Conservation (phyloP, 23 tunicate genomes). For the Corella eumyota region DNA sequence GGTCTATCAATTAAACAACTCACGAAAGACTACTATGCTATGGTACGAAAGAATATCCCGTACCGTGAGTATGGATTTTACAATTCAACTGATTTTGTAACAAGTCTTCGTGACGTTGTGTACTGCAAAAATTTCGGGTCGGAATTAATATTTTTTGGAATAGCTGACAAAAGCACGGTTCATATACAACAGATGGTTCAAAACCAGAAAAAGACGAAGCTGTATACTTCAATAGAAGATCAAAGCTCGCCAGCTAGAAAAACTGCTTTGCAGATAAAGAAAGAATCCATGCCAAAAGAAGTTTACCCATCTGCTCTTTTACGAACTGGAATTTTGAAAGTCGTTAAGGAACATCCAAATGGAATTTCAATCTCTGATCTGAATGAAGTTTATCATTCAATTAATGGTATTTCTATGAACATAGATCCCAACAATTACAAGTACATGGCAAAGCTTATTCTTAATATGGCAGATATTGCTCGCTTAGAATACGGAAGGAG, state of each 20-base stretch:
- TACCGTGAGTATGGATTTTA: constrained; percentile 42
- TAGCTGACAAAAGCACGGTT: constrained; percentile 56
- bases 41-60: constrained; percentile 17
- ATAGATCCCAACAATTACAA: not conserved
- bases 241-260: not conserved
- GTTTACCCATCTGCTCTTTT: constrained; percentile 13
- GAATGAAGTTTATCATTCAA: constrained; percentile 31
- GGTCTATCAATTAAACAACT: constrained; percentile 52
- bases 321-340: constrained; percentile 17
- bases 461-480: constrained; percentile 39
- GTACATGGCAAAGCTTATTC: constrained; percentile 7
- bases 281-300: not conserved
- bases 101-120: constrained; percentile 14
- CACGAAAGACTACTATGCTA: constrained; percentile 52
- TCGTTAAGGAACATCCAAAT: constrained; percentile 19
- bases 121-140: not conserved
- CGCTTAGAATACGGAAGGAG: constrained; percentile 48
- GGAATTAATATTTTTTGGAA: constrained; percentile 22
- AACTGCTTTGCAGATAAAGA: not conserved
- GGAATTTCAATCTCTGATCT: constrained; percentile 42
- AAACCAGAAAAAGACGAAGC: constrained; percentile 40
- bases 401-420: constrained; percentile 24
- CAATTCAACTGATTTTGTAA: constrained; percentile 23
- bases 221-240: constrained; percentile 3
- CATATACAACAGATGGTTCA: constrained; percentile 57